A percentile compares a stretch with the other conserved stretches of the same genome.
Conservation (phyloP, 92 coral and sea anemone genomes). For the Paramuricea clavata region DNA sequence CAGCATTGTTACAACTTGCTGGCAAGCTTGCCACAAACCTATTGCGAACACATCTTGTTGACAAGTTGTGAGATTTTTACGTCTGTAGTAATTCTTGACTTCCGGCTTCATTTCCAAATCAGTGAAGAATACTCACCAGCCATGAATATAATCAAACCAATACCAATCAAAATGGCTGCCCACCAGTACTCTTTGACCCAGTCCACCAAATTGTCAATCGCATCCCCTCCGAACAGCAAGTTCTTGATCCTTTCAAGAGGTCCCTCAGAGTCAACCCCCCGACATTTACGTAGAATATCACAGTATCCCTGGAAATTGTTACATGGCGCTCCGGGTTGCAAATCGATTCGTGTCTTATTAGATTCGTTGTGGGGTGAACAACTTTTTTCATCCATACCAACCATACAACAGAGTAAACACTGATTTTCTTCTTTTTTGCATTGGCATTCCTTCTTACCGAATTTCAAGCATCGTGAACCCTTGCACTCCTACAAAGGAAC, state of each 20-base stretch:
- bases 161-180: conserved; percentile 94
- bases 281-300: conserved; percentile 91
- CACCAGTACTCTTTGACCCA: conserved; percentile 97
- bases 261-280: conserved; percentile 97
- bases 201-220: conserved; percentile 79
- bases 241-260: conserved; percentile 91
- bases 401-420: conserved; percentile 84
- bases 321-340: conserved; percentile 89
- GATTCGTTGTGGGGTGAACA: conserved; percentile 73
- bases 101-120: not conserved
- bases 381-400: conserved; percentile 42
- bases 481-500: conserved; percentile 68
- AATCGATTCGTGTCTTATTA: not conserved
- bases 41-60: too few species aligned
- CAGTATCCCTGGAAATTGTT: conserved; percentile 94
- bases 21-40: too few species aligned
- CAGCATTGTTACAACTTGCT: too few species aligned
- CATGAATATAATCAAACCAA: conserved; percentile 91
- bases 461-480: conserved; percentile 84
- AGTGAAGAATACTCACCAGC: conserved; percentile 73
- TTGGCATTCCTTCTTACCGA: conserved; percentile 76
- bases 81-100: too few species aligned
- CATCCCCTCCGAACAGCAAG: conserved; percentile 90
- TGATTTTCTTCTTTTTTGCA: conserved; percentile 66
- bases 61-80: too few species aligned